Evolutionary conservation across 1,140 invertebrate species (phyloP), one percentile per base, ranked within the genome.

Genomic region (Aporrectodea caliginosa): DNA sequence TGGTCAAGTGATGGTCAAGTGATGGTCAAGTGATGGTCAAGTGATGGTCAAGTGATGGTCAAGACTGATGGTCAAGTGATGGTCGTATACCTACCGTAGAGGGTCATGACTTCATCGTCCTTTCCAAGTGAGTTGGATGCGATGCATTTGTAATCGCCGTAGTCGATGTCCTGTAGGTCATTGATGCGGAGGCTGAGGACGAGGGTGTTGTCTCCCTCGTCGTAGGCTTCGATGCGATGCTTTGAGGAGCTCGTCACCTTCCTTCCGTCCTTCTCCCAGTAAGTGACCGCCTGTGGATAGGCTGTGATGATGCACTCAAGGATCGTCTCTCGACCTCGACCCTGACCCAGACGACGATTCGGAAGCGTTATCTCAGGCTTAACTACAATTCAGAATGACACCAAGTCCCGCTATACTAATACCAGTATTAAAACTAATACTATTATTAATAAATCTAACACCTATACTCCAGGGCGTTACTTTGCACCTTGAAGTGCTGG

Each of bases 61-160:
- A n/a, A n/a, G n/a, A n/a, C n/a, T n/a, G n/a, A n/a, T n/a, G n/a
- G n/a, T n/a, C n/a, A n/a, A n/a, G n/a, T n/a, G n/a, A n/a, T n/a
- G n/a, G n/a, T n/a, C n/a, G n/a, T n/a, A n/a, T n/a, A n/a, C 92
- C 92, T 89, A 95, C 94, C 93, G 89, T 95, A 96, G 71, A 96
- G 90, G 83, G 93, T 89, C 80, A 96, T 91, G 6, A 92, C 93
- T 75, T 93, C 93, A 87, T 94, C 94, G 68, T 94, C 94, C 85
- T 91, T 92, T 77, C 95, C 95, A 58, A 97, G 89, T 16, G 93
- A 94, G 88, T 96, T 97, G 79, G 94, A 95, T 77, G 94, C 94
- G 77, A 96, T 92, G 86, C 95, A 96, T 85, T 93, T 94, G 90
- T 96, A 97, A 75, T 93, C 93, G 29, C 95, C 94, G 83, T 94